Evolutionary conservation across 2,888 invertebrate genomes (phyloP), one percentile per base, ranked within the genome.

Genomic region (Hypena proboscidalis): DNA sequence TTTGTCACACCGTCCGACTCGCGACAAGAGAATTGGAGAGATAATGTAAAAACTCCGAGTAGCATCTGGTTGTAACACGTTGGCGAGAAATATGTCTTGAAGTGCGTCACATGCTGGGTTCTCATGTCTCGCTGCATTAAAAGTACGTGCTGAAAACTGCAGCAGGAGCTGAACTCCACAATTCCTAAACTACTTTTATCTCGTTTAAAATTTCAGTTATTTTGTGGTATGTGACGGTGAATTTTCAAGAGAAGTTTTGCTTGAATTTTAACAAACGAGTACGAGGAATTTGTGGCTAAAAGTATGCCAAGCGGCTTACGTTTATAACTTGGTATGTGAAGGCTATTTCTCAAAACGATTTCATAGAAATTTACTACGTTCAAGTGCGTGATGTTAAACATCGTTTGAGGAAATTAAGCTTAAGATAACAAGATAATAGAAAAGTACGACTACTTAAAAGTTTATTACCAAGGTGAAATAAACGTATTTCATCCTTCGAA

Each of bases 401-500:
- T 20, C 32, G 10, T 21, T 40, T 15, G 10, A 20, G 26, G 26
- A 32, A 49, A 34, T 26, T n/a, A n/a, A 49, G 47, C 35, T 45
- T 25, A 33, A 41, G 14, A 9, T 10, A 11, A 33, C 10, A n/a
- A n/a, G n/a, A n/a, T n/a, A 34, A 48, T 52, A 40, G 41, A 38
- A 43, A 58, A 52, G 22, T 31, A 50, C 35, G 38, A 29, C 40
- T 44, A 38, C 46, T 40, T 38, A 30, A 38, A 47, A 63, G 34
- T 61, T 63, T 50, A 54, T 56, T 44, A 51, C 50, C 22, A 47
- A 53, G 27, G 50, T 61, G 48, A 55, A 62, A 48, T 45, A 53
- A 57, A 54, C 47, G 50, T 65, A 47, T 56, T 56, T 60, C 52
- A 57, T 64, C 37, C 43, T 41, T 40, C 11, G 36, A 56, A 66